Base-by-base conservation (phyloP, 2,797 vertebrate genomes). In the Typhlichthys eigenmanni region DNA sequence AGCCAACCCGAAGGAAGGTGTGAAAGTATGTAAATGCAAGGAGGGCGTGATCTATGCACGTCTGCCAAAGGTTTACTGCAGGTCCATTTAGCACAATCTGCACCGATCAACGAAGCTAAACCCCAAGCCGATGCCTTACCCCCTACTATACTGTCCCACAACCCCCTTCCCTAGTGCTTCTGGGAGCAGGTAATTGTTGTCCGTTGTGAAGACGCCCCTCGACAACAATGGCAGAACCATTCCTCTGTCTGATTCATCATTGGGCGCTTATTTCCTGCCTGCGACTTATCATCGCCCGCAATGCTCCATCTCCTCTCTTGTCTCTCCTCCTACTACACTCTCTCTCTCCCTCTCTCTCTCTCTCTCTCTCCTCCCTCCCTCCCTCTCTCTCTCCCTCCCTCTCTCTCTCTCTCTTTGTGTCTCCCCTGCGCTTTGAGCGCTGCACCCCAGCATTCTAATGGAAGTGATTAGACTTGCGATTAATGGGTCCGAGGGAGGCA, bases 71-170 rank as follows among this genome's bases (percentile, higher is more conserved):
- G 94, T 95, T 29, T 95, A 92, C 90, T 90, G 91, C 92, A 92
- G 95, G 92, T 79, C 93, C 92, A 95, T 98, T 96, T 95, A 96
- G 91, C 93, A 92, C 95, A 94, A 95, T 94, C 93, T 94, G 92
- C 83, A 89, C 85, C 91, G 92, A 92, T 92, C 92, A 75, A 83
- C 64, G 84, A 82, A 93, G 90, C 90, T 84, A 85, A 6, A 38
- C 82, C 82, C 89, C 83, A 50, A 14, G 58, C 80, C 81, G 71
- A 68, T 61, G 29, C 58, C 46, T 66, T 53, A 56, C 62, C 69
- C 47, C 68, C 71, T 75, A 75, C 58, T 54, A 17, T 55, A 17
- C 50, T 59, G 46, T 19, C 12, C 62, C 45, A 14, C 17, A 48
- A 17, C 38, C 66, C 59, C 5, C 55, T 64, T 85, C 74, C 76